Percentiles rank a stretch among this genome's conserved stretches.
These are phyloP conservation scores for Dryadula phaetusa DNA, from an alignment of 2,888 invertebrate species.

Conservation along the genomic window DNA sequence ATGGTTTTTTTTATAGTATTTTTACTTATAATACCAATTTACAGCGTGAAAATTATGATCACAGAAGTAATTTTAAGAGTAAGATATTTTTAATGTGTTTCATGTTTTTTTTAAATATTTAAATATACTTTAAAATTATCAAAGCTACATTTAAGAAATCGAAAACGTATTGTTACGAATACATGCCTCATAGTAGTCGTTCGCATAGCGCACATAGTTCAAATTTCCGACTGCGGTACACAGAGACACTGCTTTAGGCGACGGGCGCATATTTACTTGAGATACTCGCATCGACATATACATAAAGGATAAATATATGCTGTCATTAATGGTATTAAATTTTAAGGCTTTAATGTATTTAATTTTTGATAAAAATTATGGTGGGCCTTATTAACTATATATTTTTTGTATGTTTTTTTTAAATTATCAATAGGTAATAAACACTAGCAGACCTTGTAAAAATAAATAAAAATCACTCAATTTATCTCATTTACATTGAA, in stretches of 20 bases:
- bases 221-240: slow-evolving; percentile 10
- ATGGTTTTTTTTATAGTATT: not conserved
- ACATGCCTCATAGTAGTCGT: not conserved
- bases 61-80: too few relatives aligned
- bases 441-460: too few relatives aligned
- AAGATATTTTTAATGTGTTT: too few relatives aligned
- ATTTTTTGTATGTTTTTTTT: too few relatives aligned
- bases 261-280: slow-evolving; percentile 5
- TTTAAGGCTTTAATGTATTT: not conserved
- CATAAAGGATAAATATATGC: slow-evolving; percentile 5
- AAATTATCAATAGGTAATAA: too few relatives aligned
- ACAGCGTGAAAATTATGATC: not conserved
- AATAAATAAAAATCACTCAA: too few relatives aligned
- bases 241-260: slow-evolving; percentile 9
- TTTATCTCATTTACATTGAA: too few relatives aligned
- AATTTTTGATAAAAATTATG: too few relatives aligned
- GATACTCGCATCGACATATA: slow-evolving; percentile 5
- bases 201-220: slow-evolving; percentile 2
- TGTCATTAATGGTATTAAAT: not conserved
- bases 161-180: not conserved
- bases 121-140: not conserved
- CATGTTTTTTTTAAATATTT: too few relatives aligned
- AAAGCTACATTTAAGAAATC: not conserved
- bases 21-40: not conserved
- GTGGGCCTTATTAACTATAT: too few relatives aligned